Evolutionary conservation across 1,140 invertebrate genomes (phyloP).

Genomic region (Drosophila albomicans): DNA sequence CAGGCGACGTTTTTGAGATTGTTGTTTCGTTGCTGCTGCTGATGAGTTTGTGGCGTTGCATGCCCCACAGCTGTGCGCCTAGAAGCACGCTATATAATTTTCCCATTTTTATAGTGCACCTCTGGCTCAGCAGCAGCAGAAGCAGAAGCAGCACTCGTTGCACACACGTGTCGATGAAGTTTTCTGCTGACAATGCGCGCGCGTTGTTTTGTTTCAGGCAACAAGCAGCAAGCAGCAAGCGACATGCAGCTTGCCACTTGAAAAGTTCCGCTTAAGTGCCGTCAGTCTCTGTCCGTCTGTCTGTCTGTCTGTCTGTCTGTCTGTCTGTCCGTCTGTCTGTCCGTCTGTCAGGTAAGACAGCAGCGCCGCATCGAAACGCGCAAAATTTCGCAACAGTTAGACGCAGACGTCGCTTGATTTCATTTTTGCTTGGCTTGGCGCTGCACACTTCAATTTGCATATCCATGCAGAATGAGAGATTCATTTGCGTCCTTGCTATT

Average conservation of each 20-base stretch:
- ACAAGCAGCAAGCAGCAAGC: conserved; percentile 3
- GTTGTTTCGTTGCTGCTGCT: conserved; percentile 19
- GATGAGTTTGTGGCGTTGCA: conserved; percentile 56
- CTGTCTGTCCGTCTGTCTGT: neutral
- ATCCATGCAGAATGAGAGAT: conserved; percentile 14
- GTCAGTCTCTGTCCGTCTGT: neutral
- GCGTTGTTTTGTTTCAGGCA: conserved; percentile 45
- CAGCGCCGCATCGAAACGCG: conserved; percentile 20
- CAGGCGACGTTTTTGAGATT: conserved; percentile 27
- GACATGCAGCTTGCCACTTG: conserved; percentile 38
- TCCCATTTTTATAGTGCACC: conserved; percentile 73
- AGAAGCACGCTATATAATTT: conserved; percentile 73
- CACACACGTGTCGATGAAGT: conserved; percentile 46
- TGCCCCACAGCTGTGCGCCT: conserved; percentile 27
- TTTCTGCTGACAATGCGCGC: conserved; percentile 72
- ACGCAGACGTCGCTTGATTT: conserved; percentile 42
- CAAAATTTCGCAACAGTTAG: conserved; percentile 36
- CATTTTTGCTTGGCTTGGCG: conserved; percentile 25
- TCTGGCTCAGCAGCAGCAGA: conserved; percentile 21
- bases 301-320: neutral
- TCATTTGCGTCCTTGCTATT: conserved; percentile 39
- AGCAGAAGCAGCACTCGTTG: conserved; percentile 1
- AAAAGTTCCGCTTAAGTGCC: conserved; percentile 26
- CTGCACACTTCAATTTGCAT: conserved; percentile 53
- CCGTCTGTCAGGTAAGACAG: neutral